These are phyloP conservation scores for Choristoneura fumiferana DNA, from an alignment of 1,140 invertebrate species.

Conservation along the genomic window DNA sequence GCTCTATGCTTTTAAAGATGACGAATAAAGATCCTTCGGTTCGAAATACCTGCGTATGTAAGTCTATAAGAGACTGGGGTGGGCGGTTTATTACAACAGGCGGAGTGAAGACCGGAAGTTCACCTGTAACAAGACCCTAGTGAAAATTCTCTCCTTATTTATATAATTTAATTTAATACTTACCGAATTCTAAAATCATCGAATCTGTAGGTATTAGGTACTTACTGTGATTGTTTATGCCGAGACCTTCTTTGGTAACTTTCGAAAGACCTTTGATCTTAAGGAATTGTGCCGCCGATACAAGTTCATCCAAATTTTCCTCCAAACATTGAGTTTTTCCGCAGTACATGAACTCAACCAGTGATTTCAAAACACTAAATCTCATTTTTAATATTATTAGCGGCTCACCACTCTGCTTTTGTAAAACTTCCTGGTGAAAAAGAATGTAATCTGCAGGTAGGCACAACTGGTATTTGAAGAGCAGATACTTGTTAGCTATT, in stretches of 20 bases:
- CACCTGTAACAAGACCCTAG: conserved; percentile 37
- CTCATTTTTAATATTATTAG: conserved; percentile 71
- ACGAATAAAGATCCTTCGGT: too few relatives aligned
- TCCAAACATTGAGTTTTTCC: conserved; percentile 70
- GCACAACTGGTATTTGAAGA: too few relatives aligned
- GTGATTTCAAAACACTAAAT: conserved; percentile 65
- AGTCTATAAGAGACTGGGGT: conserved; percentile 59
- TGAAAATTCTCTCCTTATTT: too few relatives aligned
- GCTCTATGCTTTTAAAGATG: too few relatives aligned
- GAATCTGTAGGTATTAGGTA: background rate
- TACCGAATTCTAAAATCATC: too few relatives aligned
- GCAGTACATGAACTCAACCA: conserved; percentile 73
- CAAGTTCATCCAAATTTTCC: conserved; percentile 69
- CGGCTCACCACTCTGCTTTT: conserved; percentile 67
- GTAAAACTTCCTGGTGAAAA: conserved; percentile 59
- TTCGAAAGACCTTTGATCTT: conserved; percentile 71
- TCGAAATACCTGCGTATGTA: conserved; percentile 62
- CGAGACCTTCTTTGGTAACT: conserved; percentile 72
- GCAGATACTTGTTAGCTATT: too few relatives aligned
- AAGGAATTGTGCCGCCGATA: conserved; percentile 68
- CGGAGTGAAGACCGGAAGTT: conserved; percentile 64
- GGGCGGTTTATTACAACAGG: conserved; percentile 69
- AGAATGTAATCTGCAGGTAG: background rate
- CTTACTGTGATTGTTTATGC: conserved; percentile 65
- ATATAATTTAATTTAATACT: background rate